phyloP scores from a whole-genome alignment of 2,113 vertebrate genomes.

The Phrynosoma blainvillii region DNA sequence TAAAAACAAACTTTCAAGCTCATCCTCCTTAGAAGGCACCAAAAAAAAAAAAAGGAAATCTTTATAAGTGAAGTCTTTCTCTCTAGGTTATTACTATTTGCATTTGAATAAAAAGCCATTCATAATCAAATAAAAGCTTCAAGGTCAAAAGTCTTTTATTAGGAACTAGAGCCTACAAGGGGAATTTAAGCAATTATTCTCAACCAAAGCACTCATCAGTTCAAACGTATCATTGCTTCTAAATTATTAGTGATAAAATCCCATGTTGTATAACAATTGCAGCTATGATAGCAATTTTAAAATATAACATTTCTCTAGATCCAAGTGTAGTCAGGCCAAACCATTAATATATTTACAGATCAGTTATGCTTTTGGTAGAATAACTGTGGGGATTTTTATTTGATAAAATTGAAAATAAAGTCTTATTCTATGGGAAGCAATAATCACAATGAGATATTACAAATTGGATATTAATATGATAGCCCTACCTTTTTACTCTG shows the following conservation, averaged over 20 bases:
- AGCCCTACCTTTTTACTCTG: not conserved
- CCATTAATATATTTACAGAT: constrained; percentile 44
- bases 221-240: constrained; percentile 61
- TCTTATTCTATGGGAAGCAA: not conserved
- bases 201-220: constrained; percentile 55
- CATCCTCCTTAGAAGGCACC: constrained; percentile 1
- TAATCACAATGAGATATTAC: not conserved
- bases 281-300: constrained; percentile 50
- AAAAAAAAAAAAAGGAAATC: not conserved
- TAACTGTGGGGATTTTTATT: constrained; percentile 7
- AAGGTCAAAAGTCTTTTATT: constrained; percentile 63
- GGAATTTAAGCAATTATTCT: constrained; percentile 63
- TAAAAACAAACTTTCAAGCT: not conserved
- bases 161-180: constrained; percentile 58
- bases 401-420: constrained; percentile 26
- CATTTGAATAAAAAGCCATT: constrained; percentile 61
- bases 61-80: constrained; percentile 24
- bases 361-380: constrained; percentile 34
- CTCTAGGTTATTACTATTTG: constrained; percentile 30
- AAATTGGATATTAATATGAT: not conserved
- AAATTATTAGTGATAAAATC: constrained; percentile 70
- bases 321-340: constrained; percentile 42
- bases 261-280: constrained; percentile 53
- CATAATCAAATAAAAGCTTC: constrained; percentile 55
- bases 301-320: constrained; percentile 29